phyloP scores from a whole-genome alignment of 2,797 vertebrate species.

The Podarcis siculus region DNA sequence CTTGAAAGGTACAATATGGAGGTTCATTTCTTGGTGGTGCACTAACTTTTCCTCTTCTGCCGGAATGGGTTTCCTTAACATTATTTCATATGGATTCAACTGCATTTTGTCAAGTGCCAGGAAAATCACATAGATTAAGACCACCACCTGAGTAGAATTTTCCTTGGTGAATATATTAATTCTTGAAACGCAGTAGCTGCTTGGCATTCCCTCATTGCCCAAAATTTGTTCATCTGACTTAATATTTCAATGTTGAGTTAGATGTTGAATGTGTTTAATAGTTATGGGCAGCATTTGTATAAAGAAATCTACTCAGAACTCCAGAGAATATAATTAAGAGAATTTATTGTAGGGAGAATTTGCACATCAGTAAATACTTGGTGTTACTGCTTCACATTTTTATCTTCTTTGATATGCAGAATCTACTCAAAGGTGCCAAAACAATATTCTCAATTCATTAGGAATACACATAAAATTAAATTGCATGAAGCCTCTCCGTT shows the following conservation, averaged over 20 bases:
- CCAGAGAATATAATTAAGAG: neutral
- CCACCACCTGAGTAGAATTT: neutral
- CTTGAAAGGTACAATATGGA: neutral
- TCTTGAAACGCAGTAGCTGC: neutral
- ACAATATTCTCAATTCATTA: neutral
- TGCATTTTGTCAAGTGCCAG: neutral
- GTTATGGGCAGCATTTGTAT: neutral
- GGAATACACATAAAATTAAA: neutral
- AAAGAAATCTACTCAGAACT: neutral
- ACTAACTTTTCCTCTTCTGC: neutral
- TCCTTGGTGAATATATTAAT: constrained; percentile 7
- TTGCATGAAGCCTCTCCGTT: neutral
- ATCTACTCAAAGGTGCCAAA: neutral
- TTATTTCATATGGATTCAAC: constrained; percentile 5
- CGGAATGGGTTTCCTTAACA: constrained; percentile 2
- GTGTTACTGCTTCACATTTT: neutral
- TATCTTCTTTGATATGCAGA: neutral
- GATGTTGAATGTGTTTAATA: neutral
- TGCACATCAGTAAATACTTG: neutral
- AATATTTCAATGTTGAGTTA: neutral
- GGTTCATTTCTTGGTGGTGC: neutral
- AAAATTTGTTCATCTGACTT: neutral
- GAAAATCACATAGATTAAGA: constrained; percentile 3
- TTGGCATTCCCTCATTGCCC: neutral
- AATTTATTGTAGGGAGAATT: neutral